A percentile compares a stretch with the other conserved stretches of the same genome.
phyloP scores from a whole-genome alignment of 2,888 invertebrate genomes.

The Lochmaea capreae region DNA sequence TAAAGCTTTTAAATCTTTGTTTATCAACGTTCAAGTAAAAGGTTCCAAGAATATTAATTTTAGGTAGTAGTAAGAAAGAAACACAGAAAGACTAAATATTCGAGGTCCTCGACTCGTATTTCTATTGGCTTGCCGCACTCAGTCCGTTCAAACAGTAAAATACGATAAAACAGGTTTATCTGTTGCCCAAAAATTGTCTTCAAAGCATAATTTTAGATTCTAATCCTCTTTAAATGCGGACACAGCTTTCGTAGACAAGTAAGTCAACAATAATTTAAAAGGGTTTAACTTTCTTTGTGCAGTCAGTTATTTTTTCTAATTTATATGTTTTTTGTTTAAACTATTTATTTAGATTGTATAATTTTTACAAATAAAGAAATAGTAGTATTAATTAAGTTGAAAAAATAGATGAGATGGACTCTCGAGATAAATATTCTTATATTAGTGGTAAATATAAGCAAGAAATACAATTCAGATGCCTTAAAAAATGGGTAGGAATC shows the following conservation, averaged over 20 bases:
- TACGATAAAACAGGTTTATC: not conserved
- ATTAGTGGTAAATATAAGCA: too few relatives aligned
- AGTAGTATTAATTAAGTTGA: too few relatives aligned
- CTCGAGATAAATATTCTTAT: too few relatives aligned
- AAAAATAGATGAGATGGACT: too few relatives aligned
- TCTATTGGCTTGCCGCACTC: not conserved
- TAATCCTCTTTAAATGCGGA: not conserved
- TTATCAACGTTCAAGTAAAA: too few relatives aligned
- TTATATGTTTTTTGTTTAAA: not conserved
- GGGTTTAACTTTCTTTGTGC: not conserved
- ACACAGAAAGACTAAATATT: not conserved
- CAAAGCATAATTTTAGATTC: conserved; percentile 5
- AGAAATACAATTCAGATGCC: too few relatives aligned
- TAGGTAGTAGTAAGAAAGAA: not conserved
- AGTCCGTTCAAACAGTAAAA: not conserved
- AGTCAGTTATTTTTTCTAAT: not conserved
- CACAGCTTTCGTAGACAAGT: not conserved
- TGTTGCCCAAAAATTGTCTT: not conserved
- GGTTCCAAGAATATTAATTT: too few relatives aligned
- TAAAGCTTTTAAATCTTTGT: too few relatives aligned
- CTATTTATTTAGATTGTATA: not conserved
- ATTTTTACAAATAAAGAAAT: not conserved
- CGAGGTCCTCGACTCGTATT: not conserved
- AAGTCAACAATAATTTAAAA: not conserved
- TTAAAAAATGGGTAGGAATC: too few relatives aligned